These are phyloP conservation scores for Cosmopolites sordidus DNA, from an alignment of 2,888 invertebrate genomes.

Conservation along the genomic window DNA sequence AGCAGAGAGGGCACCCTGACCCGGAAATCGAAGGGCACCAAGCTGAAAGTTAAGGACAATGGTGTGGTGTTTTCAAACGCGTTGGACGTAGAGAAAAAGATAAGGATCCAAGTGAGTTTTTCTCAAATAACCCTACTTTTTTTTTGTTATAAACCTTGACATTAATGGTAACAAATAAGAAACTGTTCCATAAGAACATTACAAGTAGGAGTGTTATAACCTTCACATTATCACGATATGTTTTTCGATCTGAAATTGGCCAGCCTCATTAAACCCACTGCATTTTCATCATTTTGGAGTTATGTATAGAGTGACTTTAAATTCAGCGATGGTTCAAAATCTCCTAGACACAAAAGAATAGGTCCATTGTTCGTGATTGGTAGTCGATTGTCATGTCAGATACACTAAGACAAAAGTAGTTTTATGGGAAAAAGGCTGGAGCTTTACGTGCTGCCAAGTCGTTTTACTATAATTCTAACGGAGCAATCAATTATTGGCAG, in stretches of 20 bases:
- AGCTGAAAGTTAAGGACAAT: constrained; percentile 13
- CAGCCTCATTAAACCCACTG: background rate
- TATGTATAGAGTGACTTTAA: too few relatives aligned
- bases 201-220: constrained; percentile 16
- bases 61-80: constrained; percentile 18
- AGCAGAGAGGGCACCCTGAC: background rate
- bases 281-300: background rate
- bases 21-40: constrained; percentile 7
- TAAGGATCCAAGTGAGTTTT: constrained; percentile 36
- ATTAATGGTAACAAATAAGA: background rate
- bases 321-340: too few relatives aligned
- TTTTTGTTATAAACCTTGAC: background rate
- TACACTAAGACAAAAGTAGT: too few relatives aligned
- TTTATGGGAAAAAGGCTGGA: too few relatives aligned
- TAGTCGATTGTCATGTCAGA: too few relatives aligned
- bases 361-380: too few relatives aligned
- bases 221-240: constrained; percentile 14
- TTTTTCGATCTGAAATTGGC: background rate
- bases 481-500: too few relatives aligned
- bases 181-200: background rate
- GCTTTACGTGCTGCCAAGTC: too few relatives aligned
- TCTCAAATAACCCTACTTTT: background rate
- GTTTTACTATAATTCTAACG: too few relatives aligned
- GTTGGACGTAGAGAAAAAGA: constrained; percentile 30
- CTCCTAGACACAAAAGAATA: too few relatives aligned